Evolutionary conservation across 2,797 vertebrate genomes (phyloP).

Genomic region (Novumbra hubbsi): DNA sequence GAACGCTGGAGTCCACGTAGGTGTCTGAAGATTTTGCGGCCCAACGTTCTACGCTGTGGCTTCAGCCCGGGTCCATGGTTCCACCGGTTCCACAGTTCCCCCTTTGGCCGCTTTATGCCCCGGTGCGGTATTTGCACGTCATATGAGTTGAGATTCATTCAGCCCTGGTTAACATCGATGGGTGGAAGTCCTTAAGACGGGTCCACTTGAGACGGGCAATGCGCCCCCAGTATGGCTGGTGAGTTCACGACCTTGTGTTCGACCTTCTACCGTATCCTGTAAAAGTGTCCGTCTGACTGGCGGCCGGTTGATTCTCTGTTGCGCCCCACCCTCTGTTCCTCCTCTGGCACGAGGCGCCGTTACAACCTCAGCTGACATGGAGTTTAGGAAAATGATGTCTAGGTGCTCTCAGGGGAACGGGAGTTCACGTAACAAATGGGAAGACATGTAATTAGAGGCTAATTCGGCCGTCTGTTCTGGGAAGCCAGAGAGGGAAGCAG

Average conservation of each 20-base stretch:
- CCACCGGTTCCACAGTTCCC: no score
- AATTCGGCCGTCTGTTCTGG: slow-evolving; percentile 40
- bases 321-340: not conserved
- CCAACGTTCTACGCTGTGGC: no score
- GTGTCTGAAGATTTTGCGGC: no score
- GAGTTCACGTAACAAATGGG: slow-evolving; percentile 23
- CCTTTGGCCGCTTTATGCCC: no score
- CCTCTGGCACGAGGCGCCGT: not conserved
- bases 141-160: no score
- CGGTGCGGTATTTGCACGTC: no score
- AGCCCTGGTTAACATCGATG: not conserved
- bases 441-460: slow-evolving; percentile 29
- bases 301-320: slow-evolving; percentile 1
- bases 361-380: not conserved
- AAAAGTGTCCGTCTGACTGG: not conserved
- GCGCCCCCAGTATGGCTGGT: not conserved
- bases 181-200: not conserved
- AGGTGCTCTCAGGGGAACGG: slow-evolving; percentile 19
- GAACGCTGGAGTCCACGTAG: no score
- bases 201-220: not conserved
- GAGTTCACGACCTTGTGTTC: not conserved
- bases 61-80: no score
- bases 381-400: not conserved
- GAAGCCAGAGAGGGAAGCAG: slow-evolving; percentile 8
- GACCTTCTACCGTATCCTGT: not conserved